Evolutionary conservation across 2,113 vertebrate genomes (phyloP), one percentile per base, ranked within the genome.

Genomic region (Ceyx cyanopectus): DNA sequence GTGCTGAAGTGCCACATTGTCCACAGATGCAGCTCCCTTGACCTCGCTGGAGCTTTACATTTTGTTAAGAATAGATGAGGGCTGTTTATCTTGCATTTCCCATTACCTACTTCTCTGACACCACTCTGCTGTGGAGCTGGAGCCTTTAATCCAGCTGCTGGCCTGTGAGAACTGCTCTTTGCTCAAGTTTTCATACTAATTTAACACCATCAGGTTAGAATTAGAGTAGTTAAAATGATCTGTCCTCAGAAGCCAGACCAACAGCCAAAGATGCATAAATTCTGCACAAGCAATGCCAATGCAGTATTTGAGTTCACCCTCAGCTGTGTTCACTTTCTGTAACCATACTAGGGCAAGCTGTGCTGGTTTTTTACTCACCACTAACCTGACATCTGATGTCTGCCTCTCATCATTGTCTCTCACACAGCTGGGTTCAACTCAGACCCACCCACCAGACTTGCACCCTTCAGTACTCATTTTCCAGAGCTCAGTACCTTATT

Each of bases 401-500:
- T 81, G 80, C 90, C 77, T 95, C 14, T 1, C 61, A 53, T 41
- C 77, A 50, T 62, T 90, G 83, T 84, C 69, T 21, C n/a, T 2
- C 77, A 73, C 81, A 89, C 86, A 92, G 86, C 94, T 94, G 95
- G 91, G 89, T 40, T 79, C 89, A 37, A 65, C 92, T 80, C 90
- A 86, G 93, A 53, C 60, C 65, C 85, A 88, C 80, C 66, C 78
- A 37, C 78, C 0, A 2, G 62, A 6, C 69, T 69, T 8, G 24
- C 66, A 79, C 48, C 66, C 74, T 69, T 68, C 10, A 54, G 56
- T 69, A 61, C 63, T 50, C 70, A 15, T 74, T 66, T 61, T 10
- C 85, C 66, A 74, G 45, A 4, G 0, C 68, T 50, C 2, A 0
- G 58, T 21, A 69, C 74, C 66, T n/a, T 29, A 79, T 72, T 43